Base-by-base conservation (phyloP, 1,140 invertebrate genomes). In the Pissodes strobi region DNA sequence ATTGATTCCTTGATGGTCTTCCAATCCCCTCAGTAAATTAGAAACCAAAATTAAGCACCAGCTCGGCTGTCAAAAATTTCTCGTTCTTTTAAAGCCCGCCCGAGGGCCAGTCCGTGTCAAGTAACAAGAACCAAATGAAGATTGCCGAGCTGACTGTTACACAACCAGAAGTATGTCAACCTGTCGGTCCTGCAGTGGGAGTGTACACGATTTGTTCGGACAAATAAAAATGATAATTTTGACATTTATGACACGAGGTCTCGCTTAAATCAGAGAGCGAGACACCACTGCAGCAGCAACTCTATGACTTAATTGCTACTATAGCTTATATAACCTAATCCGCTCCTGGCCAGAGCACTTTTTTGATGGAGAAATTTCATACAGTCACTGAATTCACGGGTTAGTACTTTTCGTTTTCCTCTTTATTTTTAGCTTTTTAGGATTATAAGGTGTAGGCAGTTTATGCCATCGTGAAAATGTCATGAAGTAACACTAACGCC, bases 111-210 rank as follows among this genome's bases (percentile, higher is more conserved):
- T 5, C n/a, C n/a, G n/a, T 43, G 12, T 21, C 1, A 45, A 45
- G 15, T 17, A 41, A 6, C 2, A 41, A 9, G 19, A 21, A 21
- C 0, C 15, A 45, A 21, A 45, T 12, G 3, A 45, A 56, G 38
- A 59, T 59, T 13, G 58, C 58, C 60, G 52, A 63, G 60, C 60
- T 60, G 55, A 58, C 17, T 30, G 21, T n/a, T 13, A 10, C 13
- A 55, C 41, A 23, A 52, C 58, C 46, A 59, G 34, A 57, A 30
- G 55, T 65, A 69, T 71, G 70, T 74, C 75, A 75, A 74, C 72
- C 71, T 71, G 72, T 76, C 75, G 75, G 75, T 76, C 75, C 74
- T 74, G 73, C 73, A 75, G 73, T 75, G 75, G 56, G 45, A 71
- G 65, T 67, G 30, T 57, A 30, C 22, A 9, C 2, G 17, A 21